Percentiles rank a stretch among this genome's conserved stretches.
These are phyloP conservation scores for Halichoeres trimaculatus DNA, from an alignment of 2,113 vertebrate species.

Conservation along the genomic window DNA sequence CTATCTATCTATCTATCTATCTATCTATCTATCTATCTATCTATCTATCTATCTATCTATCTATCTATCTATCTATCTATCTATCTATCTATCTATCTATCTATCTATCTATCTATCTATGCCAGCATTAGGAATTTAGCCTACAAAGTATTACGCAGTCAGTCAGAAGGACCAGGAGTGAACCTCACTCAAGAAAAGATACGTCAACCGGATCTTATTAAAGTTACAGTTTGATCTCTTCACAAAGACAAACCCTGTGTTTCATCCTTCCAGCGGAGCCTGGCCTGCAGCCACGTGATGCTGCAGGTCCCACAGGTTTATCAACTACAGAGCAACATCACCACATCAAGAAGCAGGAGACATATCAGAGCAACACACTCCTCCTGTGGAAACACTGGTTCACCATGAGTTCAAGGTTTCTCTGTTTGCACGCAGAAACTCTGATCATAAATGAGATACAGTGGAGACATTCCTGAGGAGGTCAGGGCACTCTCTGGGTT, in stretches of 20 bases:
- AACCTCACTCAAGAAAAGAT: too few relatives aligned
- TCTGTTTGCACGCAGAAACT: conserved; percentile 4
- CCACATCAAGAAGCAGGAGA: conserved; percentile 53
- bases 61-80: too few relatives aligned
- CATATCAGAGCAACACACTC: conserved; percentile 6
- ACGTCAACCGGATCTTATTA: too few relatives aligned
- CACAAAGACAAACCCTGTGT: conserved; percentile 28
- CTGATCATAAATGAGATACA: conserved; percentile 8
- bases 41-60: too few relatives aligned
- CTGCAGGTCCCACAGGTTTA: conserved; percentile 26
- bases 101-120: too few relatives aligned
- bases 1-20: too few relatives aligned
- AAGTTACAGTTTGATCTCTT: conserved; percentile 37
- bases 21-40: too few relatives aligned
- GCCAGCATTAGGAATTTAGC: too few relatives aligned
- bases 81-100: too few relatives aligned
- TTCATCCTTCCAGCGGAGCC: conserved; percentile 52
- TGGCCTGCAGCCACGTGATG: conserved; percentile 20
- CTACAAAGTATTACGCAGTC: too few relatives aligned
- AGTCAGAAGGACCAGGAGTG: too few relatives aligned
- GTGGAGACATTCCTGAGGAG: not conserved
- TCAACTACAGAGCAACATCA: conserved; percentile 46
- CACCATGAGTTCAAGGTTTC: conserved; percentile 55
- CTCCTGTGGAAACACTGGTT: conserved; percentile 32
- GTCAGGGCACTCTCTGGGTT: not conserved